Evolutionary conservation across 2,797 vertebrate genomes (phyloP).

Genomic region (Paramormyrops hopkinsi): DNA sequence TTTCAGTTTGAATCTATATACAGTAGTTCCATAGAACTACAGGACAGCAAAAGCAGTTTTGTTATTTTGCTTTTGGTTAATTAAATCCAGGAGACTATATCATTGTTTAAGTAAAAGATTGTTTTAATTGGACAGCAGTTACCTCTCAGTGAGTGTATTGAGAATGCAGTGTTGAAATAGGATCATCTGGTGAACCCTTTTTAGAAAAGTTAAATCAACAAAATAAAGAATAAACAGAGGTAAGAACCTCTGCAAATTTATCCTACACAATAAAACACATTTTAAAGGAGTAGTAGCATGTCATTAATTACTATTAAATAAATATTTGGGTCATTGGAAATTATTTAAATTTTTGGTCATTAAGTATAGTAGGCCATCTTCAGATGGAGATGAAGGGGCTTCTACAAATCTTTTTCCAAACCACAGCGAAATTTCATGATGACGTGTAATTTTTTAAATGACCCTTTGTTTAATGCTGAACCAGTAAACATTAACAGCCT

Average conservation of each 20-base stretch:
- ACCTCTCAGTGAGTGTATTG: neutral
- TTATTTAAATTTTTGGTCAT: constrained; percentile 37
- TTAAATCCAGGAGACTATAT: neutral
- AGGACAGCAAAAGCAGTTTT: neutral
- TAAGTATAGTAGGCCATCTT: constrained; percentile 38
- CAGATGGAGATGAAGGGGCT: constrained; percentile 43
- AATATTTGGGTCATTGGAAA: constrained; percentile 28
- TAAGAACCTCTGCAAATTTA: constrained; percentile 30
- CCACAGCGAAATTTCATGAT: constrained; percentile 23
- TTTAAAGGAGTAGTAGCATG: constrained; percentile 38
- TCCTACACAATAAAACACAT: constrained; percentile 37
- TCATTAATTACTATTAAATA: constrained; percentile 41
- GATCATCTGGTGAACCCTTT: neutral
- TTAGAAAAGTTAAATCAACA: neutral
- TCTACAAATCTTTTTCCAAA: constrained; percentile 40
- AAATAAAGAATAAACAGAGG: neutral
- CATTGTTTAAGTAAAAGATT: neutral
- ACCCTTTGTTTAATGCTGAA: neutral
- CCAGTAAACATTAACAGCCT: neutral
- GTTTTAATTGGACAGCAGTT: neutral
- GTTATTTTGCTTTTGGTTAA: neutral
- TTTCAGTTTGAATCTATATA: neutral
- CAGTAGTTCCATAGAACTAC: neutral
- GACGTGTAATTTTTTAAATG: constrained; percentile 18
- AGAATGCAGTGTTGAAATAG: neutral